These are phyloP conservation scores for Ormia ochracea DNA, from an alignment of 2,888 invertebrate species.

Conservation along the genomic window DNA sequence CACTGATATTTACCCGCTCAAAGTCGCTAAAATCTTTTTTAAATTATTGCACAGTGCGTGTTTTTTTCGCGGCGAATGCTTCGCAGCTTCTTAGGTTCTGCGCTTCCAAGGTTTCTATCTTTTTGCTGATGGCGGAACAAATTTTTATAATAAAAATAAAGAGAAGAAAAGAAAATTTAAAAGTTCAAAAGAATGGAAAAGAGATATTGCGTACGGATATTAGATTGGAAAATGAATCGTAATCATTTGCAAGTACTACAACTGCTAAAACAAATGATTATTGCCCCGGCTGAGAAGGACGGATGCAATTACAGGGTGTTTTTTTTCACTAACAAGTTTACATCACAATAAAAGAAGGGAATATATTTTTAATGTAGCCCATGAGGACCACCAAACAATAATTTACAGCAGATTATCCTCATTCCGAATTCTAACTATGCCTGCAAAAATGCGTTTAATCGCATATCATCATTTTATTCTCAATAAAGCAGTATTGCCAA, in stretches of 20 bases:
- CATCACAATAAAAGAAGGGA: too few species aligned
- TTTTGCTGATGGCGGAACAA: conserved; percentile 36
- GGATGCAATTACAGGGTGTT: too few species aligned
- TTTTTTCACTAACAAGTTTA: too few species aligned
- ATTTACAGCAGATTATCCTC: too few species aligned
- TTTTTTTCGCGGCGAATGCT: neutral
- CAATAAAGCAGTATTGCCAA: too few species aligned
- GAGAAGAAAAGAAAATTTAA: neutral
- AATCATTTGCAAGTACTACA: conserved; percentile 40
- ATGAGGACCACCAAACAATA: too few species aligned
- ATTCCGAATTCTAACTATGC: too few species aligned
- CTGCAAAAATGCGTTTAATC: too few species aligned
- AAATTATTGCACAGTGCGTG: conserved; percentile 17
- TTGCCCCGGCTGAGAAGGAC: too few species aligned
- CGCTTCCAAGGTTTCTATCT: neutral
- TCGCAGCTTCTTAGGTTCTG: conserved; percentile 4
- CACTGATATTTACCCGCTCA: neutral
- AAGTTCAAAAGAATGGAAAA: conserved; percentile 13
- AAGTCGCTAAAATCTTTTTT: conserved; percentile 42
- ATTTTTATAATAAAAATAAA: conserved; percentile 10
- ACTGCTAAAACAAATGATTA: conserved; percentile 48
- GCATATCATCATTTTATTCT: too few species aligned
- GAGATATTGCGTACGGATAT: conserved; percentile 34
- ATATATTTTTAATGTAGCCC: too few species aligned
- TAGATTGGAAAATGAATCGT: conserved; percentile 58